Conservation (phyloP, 1,140 invertebrate genomes). For the Thrips palmi region DNA sequence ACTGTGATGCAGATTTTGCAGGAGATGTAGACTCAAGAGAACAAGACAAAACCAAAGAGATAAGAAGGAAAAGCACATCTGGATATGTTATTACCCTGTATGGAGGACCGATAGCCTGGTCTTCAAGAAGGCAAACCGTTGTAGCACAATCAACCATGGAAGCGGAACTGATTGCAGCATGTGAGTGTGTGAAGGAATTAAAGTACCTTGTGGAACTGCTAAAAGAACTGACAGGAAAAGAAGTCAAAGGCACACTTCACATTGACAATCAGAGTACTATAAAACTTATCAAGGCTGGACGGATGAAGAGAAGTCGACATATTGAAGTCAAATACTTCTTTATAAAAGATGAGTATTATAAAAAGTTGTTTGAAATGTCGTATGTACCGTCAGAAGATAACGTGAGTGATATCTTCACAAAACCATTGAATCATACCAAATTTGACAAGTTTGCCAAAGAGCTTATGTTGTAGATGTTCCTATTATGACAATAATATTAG, state of each 20-base stretch:
- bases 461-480: too few relatives aligned
- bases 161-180: slow-evolving; percentile 12
- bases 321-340: slow-evolving; percentile 21
- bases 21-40: slow-evolving; percentile 15
- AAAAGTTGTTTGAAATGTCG: not conserved
- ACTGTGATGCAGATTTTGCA: slow-evolving; percentile 21
- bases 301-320: slow-evolving; percentile 21
- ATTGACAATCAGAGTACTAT: slow-evolving; percentile 16
- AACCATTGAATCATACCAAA: too few relatives aligned
- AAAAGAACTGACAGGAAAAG: slow-evolving; percentile 6
- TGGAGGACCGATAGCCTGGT: slow-evolving; percentile 18
- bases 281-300: slow-evolving; percentile 20
- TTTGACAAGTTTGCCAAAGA: too few relatives aligned
- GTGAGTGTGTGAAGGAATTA: slow-evolving; percentile 5
- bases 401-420: slow-evolving; percentile 11
- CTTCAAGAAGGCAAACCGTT: slow-evolving; percentile 9
- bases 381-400: slow-evolving; percentile 6
- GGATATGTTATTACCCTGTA: slow-evolving; percentile 19
- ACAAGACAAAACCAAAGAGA: too few relatives aligned
- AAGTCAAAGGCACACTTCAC: too few relatives aligned
- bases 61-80: slow-evolving; percentile 18
- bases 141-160: slow-evolving; percentile 10
- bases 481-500: too few relatives aligned
- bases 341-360: slow-evolving; percentile 11
- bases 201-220: slow-evolving; percentile 8